Conservation (phyloP, 1,140 invertebrate genomes). For the Reticulitermes speratus region DNA sequence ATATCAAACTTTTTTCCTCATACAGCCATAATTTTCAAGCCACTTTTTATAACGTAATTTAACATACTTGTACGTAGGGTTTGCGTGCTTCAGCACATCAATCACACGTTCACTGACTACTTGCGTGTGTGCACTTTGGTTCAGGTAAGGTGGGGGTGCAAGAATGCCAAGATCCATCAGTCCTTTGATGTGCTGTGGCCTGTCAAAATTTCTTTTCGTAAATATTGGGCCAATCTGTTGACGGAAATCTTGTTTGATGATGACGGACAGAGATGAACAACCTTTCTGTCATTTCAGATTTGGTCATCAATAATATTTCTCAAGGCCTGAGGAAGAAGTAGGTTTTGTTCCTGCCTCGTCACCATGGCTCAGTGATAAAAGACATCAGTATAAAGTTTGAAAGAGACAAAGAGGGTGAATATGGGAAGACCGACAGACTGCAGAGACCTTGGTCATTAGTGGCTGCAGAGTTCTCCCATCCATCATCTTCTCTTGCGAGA, state of each 20-base stretch:
- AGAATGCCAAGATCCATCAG: slow-evolving; percentile 1
- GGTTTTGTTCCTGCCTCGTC: no score
- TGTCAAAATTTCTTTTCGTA: slow-evolving; percentile 13
- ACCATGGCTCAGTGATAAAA: not conserved
- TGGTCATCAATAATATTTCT: slow-evolving; percentile 30
- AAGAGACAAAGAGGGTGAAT: slow-evolving; percentile 16
- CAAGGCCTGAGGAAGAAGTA: slow-evolving; percentile 7
- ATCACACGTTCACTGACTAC: not conserved
- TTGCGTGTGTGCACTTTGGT: not conserved
- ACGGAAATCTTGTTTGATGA: slow-evolving; percentile 32
- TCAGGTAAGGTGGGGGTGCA: not conserved
- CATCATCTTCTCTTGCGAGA: slow-evolving; percentile 7
- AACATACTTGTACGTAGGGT: not conserved
- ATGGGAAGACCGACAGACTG: slow-evolving; percentile 6
- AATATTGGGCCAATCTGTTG: slow-evolving; percentile 29
- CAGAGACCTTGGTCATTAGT: slow-evolving; percentile 21
- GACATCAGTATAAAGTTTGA: slow-evolving; percentile 1
- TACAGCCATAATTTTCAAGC: no score
- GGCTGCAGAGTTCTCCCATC: slow-evolving; percentile 13
- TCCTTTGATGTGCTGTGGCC: not conserved
- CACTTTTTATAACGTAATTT: not conserved
- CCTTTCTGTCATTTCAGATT: slow-evolving; percentile 29
- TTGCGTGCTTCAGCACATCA: not conserved
- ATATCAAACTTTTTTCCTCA: no score
- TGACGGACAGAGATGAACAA: slow-evolving; percentile 28